phyloP scores from a whole-genome alignment of 2,797 vertebrate genomes.

The Streptopelia turtur region DNA sequence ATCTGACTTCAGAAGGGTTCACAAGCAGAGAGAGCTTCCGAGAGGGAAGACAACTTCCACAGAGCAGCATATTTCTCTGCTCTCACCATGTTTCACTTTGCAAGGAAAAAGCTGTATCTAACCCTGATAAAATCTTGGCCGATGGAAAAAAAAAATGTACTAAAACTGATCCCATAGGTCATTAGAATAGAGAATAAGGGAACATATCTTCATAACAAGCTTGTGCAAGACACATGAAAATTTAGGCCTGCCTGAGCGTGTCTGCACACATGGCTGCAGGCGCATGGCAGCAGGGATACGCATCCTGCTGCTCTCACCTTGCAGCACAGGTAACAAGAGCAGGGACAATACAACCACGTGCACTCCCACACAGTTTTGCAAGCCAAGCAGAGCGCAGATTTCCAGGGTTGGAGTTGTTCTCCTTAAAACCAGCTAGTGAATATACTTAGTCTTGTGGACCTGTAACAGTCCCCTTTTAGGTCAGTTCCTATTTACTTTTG shows the following conservation, averaged over 20 bases:
- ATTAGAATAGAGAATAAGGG: not conserved
- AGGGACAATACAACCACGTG: not conserved
- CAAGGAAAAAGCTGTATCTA: not conserved
- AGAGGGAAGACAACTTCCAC: not conserved
- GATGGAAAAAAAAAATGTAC: not conserved
- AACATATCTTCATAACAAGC: not conserved
- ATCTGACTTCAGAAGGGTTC: not conserved
- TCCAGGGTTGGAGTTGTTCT: not conserved
- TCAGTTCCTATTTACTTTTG: not conserved
- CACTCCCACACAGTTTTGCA: not conserved
- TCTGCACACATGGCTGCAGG: rapidly evolving
- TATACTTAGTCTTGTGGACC: not conserved
- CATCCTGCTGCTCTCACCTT: not conserved
- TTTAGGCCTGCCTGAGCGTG: not conserved
- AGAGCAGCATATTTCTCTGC: not conserved
- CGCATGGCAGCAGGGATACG: rapidly evolving
- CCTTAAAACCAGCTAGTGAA: not conserved
- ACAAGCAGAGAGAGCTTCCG: not conserved
- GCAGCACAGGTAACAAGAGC: not conserved
- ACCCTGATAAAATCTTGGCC: not conserved
- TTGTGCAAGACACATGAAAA: not conserved
- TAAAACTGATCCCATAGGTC: not conserved
- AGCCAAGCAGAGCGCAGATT: not conserved
- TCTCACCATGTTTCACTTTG: not conserved
- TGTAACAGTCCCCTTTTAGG: not conserved